phyloP scores from a whole-genome alignment of 1,140 invertebrate species.

The Lasioglossum albipes region DNA sequence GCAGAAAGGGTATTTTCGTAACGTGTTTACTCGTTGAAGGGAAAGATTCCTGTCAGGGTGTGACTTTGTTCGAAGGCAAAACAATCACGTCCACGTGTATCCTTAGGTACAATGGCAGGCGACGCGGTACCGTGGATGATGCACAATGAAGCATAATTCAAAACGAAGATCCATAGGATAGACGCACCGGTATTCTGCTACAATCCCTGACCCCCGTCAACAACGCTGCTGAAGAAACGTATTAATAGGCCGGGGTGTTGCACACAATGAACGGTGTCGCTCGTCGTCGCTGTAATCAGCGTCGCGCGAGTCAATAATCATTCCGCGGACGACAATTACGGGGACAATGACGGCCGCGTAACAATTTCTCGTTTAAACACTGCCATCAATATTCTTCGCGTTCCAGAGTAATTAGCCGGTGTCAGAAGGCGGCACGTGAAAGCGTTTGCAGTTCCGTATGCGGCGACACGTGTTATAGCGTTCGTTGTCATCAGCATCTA shows the following conservation, averaged over 20 bases:
- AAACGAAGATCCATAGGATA: conserved; percentile 22
- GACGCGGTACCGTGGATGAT: neutral
- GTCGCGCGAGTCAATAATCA: conserved; percentile 65
- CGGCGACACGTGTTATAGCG: neutral
- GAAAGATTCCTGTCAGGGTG: conserved; percentile 19
- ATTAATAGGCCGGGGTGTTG: conserved; percentile 49
- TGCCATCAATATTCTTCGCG: conserved; percentile 62
- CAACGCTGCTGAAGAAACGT: conserved; percentile 30
- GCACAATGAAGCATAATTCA: conserved; percentile 46
- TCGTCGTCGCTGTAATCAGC: conserved; percentile 60
- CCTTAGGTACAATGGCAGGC: conserved; percentile 11
- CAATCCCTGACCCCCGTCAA: conserved; percentile 52
- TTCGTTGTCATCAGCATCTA: no score
- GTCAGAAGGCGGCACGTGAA: conserved; percentile 35
- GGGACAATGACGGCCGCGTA: conserved; percentile 63
- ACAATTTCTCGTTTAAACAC: conserved; percentile 62
- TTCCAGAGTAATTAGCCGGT: conserved; percentile 66
- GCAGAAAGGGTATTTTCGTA: neutral
- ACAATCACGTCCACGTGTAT: conserved; percentile 32
- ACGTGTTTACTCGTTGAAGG: neutral
- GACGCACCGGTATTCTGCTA: neutral
- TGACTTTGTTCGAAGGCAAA: conserved; percentile 27
- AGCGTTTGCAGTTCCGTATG: conserved; percentile 19
- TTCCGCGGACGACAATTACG: conserved; percentile 58
- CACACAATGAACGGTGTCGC: conserved; percentile 51